Conservation (phyloP, 2,113 vertebrate genomes). For the Halichoeres trimaculatus region DNA sequence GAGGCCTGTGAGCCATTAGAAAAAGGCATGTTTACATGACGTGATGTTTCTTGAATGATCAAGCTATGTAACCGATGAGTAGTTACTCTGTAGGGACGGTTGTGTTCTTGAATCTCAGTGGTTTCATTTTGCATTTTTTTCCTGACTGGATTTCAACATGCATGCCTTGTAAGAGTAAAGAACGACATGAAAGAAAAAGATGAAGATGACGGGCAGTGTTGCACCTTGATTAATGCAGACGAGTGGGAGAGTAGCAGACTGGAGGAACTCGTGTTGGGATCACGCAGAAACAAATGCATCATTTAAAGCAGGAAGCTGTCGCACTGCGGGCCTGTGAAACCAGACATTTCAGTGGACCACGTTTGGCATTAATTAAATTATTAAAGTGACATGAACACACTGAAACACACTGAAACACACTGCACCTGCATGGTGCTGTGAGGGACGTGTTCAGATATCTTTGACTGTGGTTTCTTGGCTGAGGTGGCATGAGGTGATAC, state of each 20-base stretch:
- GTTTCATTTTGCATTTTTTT: conserved; percentile 64
- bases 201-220: conserved; percentile 54
- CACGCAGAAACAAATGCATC: neutral
- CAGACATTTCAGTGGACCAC: conserved; percentile 30
- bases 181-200: conserved; percentile 57
- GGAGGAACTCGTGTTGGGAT: conserved; percentile 50
- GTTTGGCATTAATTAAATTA: neutral
- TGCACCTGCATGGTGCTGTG: neutral
- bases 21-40: conserved; percentile 81
- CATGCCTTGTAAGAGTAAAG: conserved; percentile 75
- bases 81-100: conserved; percentile 50
- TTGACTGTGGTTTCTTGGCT: too few species aligned
- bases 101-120: conserved; percentile 61
- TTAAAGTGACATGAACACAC: conserved; percentile 6
- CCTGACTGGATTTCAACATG: conserved; percentile 74
- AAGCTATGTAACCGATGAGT: conserved; percentile 66
- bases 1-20: conserved; percentile 65
- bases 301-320: conserved; percentile 9
- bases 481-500: too few species aligned
- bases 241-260: conserved; percentile 67
- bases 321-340: conserved; percentile 39
- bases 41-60: conserved; percentile 70
- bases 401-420: neutral
- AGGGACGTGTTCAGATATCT: neutral
- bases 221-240: conserved; percentile 75